Conservation (phyloP, 1,140 invertebrate genomes). For the Globodera rostochiensis region DNA sequence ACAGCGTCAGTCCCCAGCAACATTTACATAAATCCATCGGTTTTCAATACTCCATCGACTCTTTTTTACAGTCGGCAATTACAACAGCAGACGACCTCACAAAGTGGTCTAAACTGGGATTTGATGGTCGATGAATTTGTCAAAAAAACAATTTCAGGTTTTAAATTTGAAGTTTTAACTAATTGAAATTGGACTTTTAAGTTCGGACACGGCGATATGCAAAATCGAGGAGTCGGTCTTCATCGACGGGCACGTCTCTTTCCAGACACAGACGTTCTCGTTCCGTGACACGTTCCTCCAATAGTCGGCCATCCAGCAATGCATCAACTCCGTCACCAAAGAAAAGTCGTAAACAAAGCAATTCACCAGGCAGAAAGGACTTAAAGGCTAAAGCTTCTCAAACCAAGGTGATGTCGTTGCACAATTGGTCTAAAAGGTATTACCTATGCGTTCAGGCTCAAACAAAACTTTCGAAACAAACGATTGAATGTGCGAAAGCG, state of each 20-base stretch:
- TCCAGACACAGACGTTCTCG: not conserved
- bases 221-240: constrained; percentile 15
- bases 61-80: not conserved
- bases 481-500: constrained; percentile 53
- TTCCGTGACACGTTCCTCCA: not conserved
- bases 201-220: constrained; percentile 15
- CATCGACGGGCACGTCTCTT: not conserved
- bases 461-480: constrained; percentile 32
- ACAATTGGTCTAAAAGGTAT: not conserved
- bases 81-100: not conserved
- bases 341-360: not conserved
- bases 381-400: not conserved
- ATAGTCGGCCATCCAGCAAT: constrained; percentile 16
- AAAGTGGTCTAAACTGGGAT: constrained; percentile 32
- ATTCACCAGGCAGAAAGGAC: constrained; percentile 22
- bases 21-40: constrained; percentile 27
- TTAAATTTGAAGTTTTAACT: not conserved
- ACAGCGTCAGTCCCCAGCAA: not conserved
- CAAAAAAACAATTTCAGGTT: constrained; percentile 40
- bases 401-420: no score
- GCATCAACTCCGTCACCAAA: constrained; percentile 15
- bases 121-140: constrained; percentile 50
- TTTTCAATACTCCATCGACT: not conserved
- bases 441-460: not conserved
- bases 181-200: constrained; percentile 9